These are phyloP conservation scores for Drosophila testacea DNA, from an alignment of 2,888 invertebrate species.

Conservation along the genomic window DNA sequence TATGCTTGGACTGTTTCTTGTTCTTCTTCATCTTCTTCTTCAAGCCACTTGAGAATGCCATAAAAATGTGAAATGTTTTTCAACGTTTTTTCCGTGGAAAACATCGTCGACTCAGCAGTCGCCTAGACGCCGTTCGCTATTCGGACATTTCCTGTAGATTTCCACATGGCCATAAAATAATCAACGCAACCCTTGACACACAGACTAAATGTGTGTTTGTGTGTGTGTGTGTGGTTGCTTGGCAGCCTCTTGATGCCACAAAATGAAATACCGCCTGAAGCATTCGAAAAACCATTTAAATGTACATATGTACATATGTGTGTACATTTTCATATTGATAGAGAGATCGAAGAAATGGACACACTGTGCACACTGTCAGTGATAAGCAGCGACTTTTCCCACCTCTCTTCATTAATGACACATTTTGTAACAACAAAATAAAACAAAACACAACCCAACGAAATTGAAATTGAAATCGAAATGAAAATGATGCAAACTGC, in stretches of 20 bases:
- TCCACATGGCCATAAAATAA: slow-evolving; percentile 80
- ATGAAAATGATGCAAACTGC: slow-evolving; percentile 52
- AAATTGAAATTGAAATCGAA: slow-evolving; percentile 49
- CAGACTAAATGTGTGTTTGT: background rate
- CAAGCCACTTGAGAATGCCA: slow-evolving; percentile 60
- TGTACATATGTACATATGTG: background rate
- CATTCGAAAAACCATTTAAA: slow-evolving; percentile 26
- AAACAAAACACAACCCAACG: slow-evolving; percentile 10
- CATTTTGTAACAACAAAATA: slow-evolving; percentile 21
- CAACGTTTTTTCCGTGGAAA: slow-evolving; percentile 55
- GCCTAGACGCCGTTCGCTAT: slow-evolving; percentile 33
- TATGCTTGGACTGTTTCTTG: slow-evolving; percentile 12
- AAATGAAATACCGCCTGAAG: slow-evolving; percentile 11
- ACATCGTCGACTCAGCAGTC: slow-evolving; percentile 28
- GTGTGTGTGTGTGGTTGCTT: slow-evolving; percentile 20
- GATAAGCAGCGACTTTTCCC: slow-evolving; percentile 37
- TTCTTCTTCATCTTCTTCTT: slow-evolving; percentile 20
- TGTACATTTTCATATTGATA: slow-evolving; percentile 21
- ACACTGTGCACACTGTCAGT: slow-evolving; percentile 14
- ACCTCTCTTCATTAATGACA: slow-evolving; percentile 15
- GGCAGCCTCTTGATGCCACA: slow-evolving; percentile 46
- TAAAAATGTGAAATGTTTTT: slow-evolving; percentile 62
- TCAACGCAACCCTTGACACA: slow-evolving; percentile 78
- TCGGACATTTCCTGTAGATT: slow-evolving; percentile 72
- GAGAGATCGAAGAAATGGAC: slow-evolving; percentile 23